phyloP scores from a whole-genome alignment of 2,888 invertebrate genomes.

The Nemurella pictetii region DNA sequence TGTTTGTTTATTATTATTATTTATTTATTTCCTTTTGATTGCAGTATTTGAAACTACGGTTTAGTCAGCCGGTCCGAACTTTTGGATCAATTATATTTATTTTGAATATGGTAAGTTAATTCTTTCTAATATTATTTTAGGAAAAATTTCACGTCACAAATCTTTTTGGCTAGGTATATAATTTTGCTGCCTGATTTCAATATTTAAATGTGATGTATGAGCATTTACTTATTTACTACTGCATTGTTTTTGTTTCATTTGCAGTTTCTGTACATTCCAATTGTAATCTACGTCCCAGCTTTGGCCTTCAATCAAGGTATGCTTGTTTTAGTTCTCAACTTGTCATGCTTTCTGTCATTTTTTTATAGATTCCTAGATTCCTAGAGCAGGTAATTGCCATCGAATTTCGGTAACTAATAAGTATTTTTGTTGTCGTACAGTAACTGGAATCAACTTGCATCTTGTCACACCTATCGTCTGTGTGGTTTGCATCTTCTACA shows the following conservation, averaged over 20 bases:
- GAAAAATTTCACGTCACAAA: no score
- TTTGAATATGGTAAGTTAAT: constrained; percentile 62
- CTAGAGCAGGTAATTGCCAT: no score
- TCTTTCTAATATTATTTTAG: neutral
- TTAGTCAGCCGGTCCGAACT: constrained; percentile 67
- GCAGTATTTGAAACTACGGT: constrained; percentile 70
- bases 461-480: constrained; percentile 52
- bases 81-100: constrained; percentile 70
- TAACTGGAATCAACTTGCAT: constrained; percentile 45
- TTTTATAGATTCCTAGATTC: neutral
- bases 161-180: no score
- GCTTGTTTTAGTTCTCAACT: no score
- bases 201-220: neutral
- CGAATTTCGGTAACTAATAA: no score
- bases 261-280: constrained; percentile 57
- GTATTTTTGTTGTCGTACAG: neutral
- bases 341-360: no score
- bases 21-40: constrained; percentile 47
- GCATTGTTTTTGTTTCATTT: neutral
- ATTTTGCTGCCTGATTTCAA: no score
- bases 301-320: constrained; percentile 81
- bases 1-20: no score
- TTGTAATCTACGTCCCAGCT: constrained; percentile 87
- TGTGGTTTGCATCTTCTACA: constrained; percentile 55
- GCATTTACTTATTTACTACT: neutral